Base-by-base conservation (phyloP, 1,140 invertebrate species). In the Cryptotermes secundus region DNA sequence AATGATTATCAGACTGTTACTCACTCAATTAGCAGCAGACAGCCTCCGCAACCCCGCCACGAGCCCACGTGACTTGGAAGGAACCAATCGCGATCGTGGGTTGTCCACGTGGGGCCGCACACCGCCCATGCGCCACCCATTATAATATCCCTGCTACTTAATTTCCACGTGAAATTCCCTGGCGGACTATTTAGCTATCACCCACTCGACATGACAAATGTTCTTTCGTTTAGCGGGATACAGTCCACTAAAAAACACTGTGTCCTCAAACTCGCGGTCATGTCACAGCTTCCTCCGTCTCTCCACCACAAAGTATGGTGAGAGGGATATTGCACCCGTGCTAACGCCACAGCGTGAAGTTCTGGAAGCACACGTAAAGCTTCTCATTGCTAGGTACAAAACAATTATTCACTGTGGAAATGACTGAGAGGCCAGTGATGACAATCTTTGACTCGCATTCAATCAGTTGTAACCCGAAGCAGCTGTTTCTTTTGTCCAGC, bases 51-150 rank as follows among this genome's bases (percentile, higher is more conserved):
- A n/a, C 79, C 31, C 79, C 79, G 34, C 34, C 80, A 1, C 34
- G 34, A 26, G 10, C 80, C 80, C 80, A 81, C 80, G 80, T 81
- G 80, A 81, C 80, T n/a, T 3, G 34, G 80, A 36, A 42, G 9
- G 16, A 12, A 35, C 80, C 80, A 81, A 81, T 81, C 80, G 35
- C 80, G 80, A 35, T 12, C 35, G 38, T 81, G 19, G 19, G 80
- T 81, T 34, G 80, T 81, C 34, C 80, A 81, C 80, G 80, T 81
- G 80, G 80, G 38, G 38, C 80, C 22, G 35, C 80, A 81, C 80
- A 42, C 80, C 35, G 80, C 80, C 80, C 80, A 81, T 36, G 80
- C 80, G 80, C 80, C 80, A 81, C 80, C 80, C 80, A 35, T 36
- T 22, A 81, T 38, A 81, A 81, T 81, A 81, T n/a, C 59, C 59